These are phyloP conservation scores for Neocloeon triangulifer DNA, from an alignment of 1,140 invertebrate species.

Conservation along the genomic window DNA sequence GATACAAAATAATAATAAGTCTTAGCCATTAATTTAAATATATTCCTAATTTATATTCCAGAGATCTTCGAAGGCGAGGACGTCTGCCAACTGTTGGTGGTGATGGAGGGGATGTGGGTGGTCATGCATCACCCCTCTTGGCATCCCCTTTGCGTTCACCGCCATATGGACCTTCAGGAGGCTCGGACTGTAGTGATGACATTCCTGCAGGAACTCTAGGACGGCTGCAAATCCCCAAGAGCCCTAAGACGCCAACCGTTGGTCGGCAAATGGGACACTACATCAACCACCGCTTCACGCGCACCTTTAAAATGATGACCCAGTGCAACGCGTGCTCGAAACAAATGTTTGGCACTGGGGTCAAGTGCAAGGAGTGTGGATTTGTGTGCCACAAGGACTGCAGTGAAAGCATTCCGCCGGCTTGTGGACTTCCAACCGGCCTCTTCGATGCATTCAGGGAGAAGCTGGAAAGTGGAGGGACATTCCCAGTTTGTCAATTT, in stretches of 20 bases:
- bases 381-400: conserved; percentile 86
- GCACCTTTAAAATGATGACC: conserved; percentile 68
- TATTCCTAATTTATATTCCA: too few relatives aligned
- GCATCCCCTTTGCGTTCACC: conserved; percentile 43
- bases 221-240: conserved; percentile 47
- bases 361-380: conserved; percentile 90
- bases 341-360: conserved; percentile 60
- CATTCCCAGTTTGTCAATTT: too few relatives aligned
- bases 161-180: conserved; percentile 24
- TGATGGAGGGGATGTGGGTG: conserved; percentile 11
- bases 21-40: too few relatives aligned
- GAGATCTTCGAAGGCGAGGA: conserved; percentile 19
- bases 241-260: conserved; percentile 40
- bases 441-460: conserved; percentile 55
- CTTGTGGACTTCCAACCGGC: conserved; percentile 68
- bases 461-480: conserved; percentile 33
- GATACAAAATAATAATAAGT: too few relatives aligned
- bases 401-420: conserved; percentile 70
- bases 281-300: conserved; percentile 76
- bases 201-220: too few relatives aligned
- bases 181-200: conserved; percentile 30
- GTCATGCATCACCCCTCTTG: conserved; percentile 24
- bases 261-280: conserved; percentile 64
- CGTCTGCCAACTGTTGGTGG: conserved; percentile 33
- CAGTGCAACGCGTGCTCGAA: conserved; percentile 81